Evolutionary conservation across 2,888 invertebrate species (phyloP), one percentile per base, ranked within the genome.

Genomic region (Agelastica alni): DNA sequence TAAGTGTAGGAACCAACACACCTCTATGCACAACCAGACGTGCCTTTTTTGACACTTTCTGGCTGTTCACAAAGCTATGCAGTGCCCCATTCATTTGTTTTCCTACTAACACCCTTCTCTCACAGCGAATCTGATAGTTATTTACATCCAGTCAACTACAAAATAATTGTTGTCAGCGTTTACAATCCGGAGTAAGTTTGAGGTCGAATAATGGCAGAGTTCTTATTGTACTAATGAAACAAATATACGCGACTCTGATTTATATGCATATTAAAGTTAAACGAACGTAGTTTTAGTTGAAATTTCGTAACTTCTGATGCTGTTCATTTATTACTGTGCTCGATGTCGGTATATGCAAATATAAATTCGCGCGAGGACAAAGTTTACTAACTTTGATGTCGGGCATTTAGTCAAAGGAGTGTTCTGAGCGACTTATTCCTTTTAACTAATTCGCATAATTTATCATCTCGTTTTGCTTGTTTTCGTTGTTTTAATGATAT

Each of bases 281-380:
- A 47, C 46, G 31, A 51, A 46, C 42, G 51, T 46, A 46, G 51
- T 55, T 55, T 45, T 34, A 36, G 55, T 51, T 55, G 46, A 45
- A n/a, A 55, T 55, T 51, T 51, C 14, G 42, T 31, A 55, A 55
- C 45, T 51, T 43, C 39, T 47, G 18, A 47, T 42, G 41, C 34
- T 37, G 55, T 32, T 34, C 39, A 54, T 54, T 49, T 49, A 49
- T 49, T 45, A 49, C 44, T 22, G 39, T 32, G 41, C 39, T 48
- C 28, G 44, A 32, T 43, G 44, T 20, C 16, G 32, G 32, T 49
- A 49, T 42, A 44, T 48, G 48, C 31, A 53, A 53, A 53, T 53
- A 47, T 22, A 28, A 48, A 48, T 39, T 26, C 22, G 48, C 12
- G 41, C 41, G 10, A 39, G 31, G 32, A 32, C 22, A 31, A 48